A percentile compares a stretch with the other conserved stretches of the same genome.
phyloP scores from a whole-genome alignment of 2,113 vertebrate species.

The Ibidorhyncha struthersii region DNA sequence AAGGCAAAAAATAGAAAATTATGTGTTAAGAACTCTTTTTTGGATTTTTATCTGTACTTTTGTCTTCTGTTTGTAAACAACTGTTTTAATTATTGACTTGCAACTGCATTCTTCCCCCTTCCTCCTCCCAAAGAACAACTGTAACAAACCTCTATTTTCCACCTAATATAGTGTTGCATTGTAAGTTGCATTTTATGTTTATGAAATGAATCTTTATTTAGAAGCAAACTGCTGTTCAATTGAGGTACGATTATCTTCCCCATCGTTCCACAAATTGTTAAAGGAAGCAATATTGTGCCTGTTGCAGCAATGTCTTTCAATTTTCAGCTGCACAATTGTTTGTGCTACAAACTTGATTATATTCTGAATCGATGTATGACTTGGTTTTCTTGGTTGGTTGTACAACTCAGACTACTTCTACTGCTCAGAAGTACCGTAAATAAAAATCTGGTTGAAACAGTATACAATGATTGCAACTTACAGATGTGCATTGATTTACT shows the following conservation, averaged over 20 bases:
- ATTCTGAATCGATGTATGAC: not conserved
- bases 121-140: not conserved
- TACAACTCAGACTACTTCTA: not conserved
- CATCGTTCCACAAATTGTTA: not conserved
- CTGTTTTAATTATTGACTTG: not conserved
- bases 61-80: not conserved
- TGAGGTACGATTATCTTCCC: not conserved
- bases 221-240: not conserved
- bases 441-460: not conserved
- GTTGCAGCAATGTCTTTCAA: not conserved
- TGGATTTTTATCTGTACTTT: not conserved
- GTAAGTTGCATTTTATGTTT: not conserved
- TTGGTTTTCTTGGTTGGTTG: not conserved
- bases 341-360: not conserved
- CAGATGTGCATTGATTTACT: constrained; percentile 36
- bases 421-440: not conserved
- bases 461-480: not conserved
- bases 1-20: not conserved
- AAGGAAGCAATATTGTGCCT: not conserved
- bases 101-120: not conserved
- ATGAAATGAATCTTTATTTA: not conserved
- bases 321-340: not conserved
- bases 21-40: not conserved
- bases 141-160: not conserved
- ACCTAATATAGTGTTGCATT: not conserved